These are phyloP conservation scores for Crotophaga sulcirostris DNA, from an alignment of 2,113 vertebrate genomes.

Conservation along the genomic window DNA sequence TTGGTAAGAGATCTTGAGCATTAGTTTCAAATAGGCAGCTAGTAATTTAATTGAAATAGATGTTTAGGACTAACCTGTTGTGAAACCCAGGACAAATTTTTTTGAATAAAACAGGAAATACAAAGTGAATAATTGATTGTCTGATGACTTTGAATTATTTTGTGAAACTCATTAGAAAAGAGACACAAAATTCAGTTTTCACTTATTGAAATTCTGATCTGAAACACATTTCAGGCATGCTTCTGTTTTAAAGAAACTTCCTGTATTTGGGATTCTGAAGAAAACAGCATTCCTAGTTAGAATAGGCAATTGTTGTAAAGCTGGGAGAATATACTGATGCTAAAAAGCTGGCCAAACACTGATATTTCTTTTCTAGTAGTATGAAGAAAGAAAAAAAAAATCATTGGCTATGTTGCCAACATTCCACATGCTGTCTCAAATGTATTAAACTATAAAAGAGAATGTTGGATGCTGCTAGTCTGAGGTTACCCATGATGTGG, in stretches of 20 bases:
- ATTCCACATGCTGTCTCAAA: background rate
- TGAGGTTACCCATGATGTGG: background rate
- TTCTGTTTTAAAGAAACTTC: background rate
- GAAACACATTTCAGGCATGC: background rate
- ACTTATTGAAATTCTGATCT: background rate
- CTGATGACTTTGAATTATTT: background rate
- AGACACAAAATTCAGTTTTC: background rate
- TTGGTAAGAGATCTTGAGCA: background rate
- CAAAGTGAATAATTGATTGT: background rate
- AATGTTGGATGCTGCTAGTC: background rate
- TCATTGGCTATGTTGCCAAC: rapidly evolving
- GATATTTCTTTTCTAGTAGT: background rate
- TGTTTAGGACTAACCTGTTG: background rate
- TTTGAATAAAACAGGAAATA: background rate
- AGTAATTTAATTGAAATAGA: background rate
- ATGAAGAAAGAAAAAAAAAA: background rate
- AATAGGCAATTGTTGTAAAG: background rate
- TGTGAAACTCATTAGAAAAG: background rate
- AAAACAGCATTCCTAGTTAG: background rate
- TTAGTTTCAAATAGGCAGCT: background rate
- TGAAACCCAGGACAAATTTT: background rate
- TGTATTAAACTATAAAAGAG: background rate
- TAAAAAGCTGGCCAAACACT: background rate
- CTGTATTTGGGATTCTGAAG: background rate
- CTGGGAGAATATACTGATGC: background rate